Evolutionary conservation across 2,888 invertebrate species (phyloP), one percentile per base, ranked within the genome.

Genomic region (Gymnoscelis rufifasciata): DNA sequence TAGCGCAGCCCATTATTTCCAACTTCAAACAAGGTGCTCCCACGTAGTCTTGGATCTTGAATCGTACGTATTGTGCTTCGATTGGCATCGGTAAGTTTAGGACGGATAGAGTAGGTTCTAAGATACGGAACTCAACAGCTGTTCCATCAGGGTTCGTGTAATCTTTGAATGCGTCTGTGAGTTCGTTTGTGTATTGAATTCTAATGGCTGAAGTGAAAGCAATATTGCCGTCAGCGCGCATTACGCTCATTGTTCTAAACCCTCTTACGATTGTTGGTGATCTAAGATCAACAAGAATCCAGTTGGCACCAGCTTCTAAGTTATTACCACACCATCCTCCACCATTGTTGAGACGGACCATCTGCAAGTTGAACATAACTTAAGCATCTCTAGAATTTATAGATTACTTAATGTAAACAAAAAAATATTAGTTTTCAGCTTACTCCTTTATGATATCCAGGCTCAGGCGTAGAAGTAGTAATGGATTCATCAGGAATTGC

Each of bases 61-160:
- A 95, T 65, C 94, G 93, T 1, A 97, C 88, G 63, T 92, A 97
- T 60, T 96, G 93, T 0, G 97, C 95, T 84, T 97, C 97, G 56
- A 97, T 95, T 0, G 97, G 96, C 69, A 95, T 91, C 0, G 97
- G 97, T 7, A 97, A 83, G 73, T 97, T 97, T 5, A 97, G 80
- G 23, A 97, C 95, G 0, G 97, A 97, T n/a, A 97, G 86, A 41
- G 95, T 96, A 0, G 97, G 95, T 65, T 96, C 96, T 30, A 96
- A 79, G 57, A 97, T 95, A 51, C 97, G 90, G 74, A 97, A 97
- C 74, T 97, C 97, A 0, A 97, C 96, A 7, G 96, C 95, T 1
- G 96, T 95, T 14, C 97, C 97, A 71, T 97, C 96, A 2, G 96
- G 95, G 71, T 97, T 97, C 1, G 95, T 93, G 72, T 97, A 97